Base-by-base conservation (phyloP, 2,113 vertebrate genomes). In the Tragulus kanchil region DNA sequence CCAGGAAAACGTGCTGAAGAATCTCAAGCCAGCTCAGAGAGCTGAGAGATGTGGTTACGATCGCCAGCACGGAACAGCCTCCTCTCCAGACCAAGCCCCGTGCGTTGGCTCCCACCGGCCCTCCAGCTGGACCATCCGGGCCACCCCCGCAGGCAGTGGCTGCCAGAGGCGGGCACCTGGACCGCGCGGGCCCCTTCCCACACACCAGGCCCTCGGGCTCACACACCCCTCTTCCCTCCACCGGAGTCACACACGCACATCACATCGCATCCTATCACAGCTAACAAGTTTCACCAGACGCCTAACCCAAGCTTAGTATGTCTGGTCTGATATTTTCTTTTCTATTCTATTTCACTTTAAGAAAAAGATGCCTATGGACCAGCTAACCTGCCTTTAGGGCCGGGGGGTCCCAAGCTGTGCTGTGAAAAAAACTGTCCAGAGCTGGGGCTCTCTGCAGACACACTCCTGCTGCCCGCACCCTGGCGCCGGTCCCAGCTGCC, bases 371-470 rank as follows among this genome's bases (percentile, higher is more conserved):
- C 6, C 25, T 42, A 28, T 48, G 13, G 21, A 8, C 17, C 42
- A 25, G 12, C 36, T 17, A 26, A 48, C 5, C 36, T 58, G 45
- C 45, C 45, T 48, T 64, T 21, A 28, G n/a, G 28, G 65, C 52
- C 25, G 1, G 1, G 3, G 26, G 23, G 62, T 36, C 17, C 0
- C 31, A 52, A 11, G 31, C 15, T 6, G 16, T 17, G 0, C 1
- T 3, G 17, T 23, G 62, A 56, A 77, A 73, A 17, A 23, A 1
- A 11, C 5, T 48, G 12, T 28, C 19, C 31, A 26, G 42, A 28
- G 50, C 21, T 58, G 5, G 11, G 61, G 75, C 11, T 28, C 50
- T 28, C 58, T 3, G 15, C 31, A 91, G 65, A 2, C 36, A 0
- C 7, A 25, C 10, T n/a, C n/a, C 15, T 67, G 81, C 28, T 65